Conservation (phyloP, 2,113 vertebrate species). For the Mormyrus iriodes region DNA sequence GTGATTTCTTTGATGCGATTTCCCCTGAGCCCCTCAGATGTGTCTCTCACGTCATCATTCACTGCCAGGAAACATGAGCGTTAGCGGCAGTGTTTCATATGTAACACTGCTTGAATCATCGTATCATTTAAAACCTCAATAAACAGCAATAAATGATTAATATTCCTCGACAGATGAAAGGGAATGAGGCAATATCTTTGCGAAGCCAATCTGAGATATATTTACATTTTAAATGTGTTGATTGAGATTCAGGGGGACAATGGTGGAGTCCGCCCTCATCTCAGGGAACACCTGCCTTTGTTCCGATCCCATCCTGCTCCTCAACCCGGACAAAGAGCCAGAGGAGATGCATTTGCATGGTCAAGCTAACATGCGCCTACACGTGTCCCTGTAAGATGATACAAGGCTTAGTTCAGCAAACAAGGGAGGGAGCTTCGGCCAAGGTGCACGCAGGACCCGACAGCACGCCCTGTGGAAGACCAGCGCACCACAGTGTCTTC, state of each 20-base stretch:
- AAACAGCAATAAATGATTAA: background rate
- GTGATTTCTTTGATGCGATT: background rate
- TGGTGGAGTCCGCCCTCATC: background rate
- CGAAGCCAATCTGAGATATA: background rate
- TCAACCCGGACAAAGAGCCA: background rate
- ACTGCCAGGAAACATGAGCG: background rate
- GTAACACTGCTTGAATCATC: background rate
- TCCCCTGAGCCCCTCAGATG: background rate
- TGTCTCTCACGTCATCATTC: background rate
- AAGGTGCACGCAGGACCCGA: background rate
- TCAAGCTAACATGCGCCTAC: background rate
- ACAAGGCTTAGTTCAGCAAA: slow-evolving; percentile 10
- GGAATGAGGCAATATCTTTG: background rate
- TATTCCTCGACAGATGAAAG: slow-evolving; percentile 1
- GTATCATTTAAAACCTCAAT: background rate
- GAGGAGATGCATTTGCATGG: background rate
- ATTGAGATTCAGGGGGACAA: background rate
- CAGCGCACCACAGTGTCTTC: background rate
- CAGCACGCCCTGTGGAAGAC: background rate
- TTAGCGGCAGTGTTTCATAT: background rate
- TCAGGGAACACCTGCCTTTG: background rate
- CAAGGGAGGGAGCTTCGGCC: background rate
- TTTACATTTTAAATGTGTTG: background rate
- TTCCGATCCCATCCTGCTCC: background rate
- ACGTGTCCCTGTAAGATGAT: background rate